Percentiles rank a stretch among this genome's conserved stretches.
Evolutionary conservation across 2,797 vertebrate species (phyloP).

Genomic region (Peromyscus melanophrys): DNA sequence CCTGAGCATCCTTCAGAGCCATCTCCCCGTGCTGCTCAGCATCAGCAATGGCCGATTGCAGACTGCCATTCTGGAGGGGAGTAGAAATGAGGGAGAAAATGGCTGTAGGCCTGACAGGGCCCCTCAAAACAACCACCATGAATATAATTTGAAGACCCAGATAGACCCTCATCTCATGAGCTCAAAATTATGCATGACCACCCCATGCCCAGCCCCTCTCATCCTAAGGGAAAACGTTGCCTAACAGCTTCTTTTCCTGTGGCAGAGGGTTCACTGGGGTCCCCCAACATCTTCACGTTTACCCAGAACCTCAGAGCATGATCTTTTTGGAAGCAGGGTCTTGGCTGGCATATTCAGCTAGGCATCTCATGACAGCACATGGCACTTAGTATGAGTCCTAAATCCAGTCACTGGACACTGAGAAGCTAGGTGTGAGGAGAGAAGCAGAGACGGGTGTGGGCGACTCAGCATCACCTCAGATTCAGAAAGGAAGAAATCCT

Average conservation of each 20-base stretch:
- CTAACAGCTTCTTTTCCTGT: background rate
- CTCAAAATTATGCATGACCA: background rate
- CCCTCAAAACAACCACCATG: background rate
- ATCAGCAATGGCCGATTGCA: slow-evolving; percentile 52
- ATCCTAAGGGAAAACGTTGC: background rate
- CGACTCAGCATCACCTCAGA: background rate
- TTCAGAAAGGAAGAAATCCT: background rate
- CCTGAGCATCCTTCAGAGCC: slow-evolving; percentile 81
- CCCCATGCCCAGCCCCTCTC: background rate
- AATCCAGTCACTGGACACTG: background rate
- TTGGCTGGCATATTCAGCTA: slow-evolving; percentile 1
- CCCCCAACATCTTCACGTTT: background rate
- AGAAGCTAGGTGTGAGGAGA: background rate
- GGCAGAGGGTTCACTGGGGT: background rate
- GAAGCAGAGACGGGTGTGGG: background rate
- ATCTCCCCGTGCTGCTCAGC: slow-evolving; percentile 77
- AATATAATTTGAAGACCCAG: background rate
- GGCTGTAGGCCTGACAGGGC: background rate
- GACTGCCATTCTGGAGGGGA: slow-evolving; percentile 58
- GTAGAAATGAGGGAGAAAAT: background rate
- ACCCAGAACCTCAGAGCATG: slow-evolving; percentile 33
- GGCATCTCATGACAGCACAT: background rate
- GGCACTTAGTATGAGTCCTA: background rate
- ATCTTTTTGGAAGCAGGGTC: background rate
- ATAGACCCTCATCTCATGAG: background rate